Evolutionary conservation across 2,888 invertebrate species (phyloP).

Genomic region (Melanostoma mellinum): DNA sequence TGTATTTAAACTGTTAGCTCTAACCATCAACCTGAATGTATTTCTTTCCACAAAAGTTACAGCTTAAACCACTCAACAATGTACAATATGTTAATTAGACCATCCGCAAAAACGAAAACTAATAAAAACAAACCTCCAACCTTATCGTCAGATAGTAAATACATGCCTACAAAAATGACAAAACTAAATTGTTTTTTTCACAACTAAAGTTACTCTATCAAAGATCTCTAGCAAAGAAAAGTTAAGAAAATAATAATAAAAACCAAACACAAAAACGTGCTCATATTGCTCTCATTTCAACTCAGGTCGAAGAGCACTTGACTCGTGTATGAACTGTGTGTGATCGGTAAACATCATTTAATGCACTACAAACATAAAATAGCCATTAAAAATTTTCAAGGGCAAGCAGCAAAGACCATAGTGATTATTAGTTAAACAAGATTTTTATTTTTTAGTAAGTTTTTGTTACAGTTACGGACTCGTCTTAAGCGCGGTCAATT

Average conservation of each 20-base stretch:
- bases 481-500: slow-evolving; percentile 11
- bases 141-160: neutral
- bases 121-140: slow-evolving; percentile 3
- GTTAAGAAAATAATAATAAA: neutral
- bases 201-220: neutral
- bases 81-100: too few relatives aligned
- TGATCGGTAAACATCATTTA: slow-evolving; percentile 17
- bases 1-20: too few relatives aligned
- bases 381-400: slow-evolving; percentile 26
- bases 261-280: neutral
- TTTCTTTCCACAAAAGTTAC: too few relatives aligned
- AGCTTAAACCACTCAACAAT: too few relatives aligned
- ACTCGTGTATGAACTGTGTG: slow-evolving; percentile 14
- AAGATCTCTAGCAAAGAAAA: neutral
- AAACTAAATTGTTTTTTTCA: neutral
- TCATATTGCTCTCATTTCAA: neutral
- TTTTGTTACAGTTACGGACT: slow-evolving; percentile 36
- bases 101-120: neutral
- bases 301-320: slow-evolving; percentile 19
- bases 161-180: neutral
- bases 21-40: too few relatives aligned
- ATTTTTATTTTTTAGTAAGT: neutral
- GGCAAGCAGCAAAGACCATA: slow-evolving; percentile 1
- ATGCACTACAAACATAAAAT: slow-evolving; percentile 25
- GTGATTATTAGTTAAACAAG: neutral